Conservation (phyloP, 2,113 vertebrate species). For the Helogale parvula region DNA sequence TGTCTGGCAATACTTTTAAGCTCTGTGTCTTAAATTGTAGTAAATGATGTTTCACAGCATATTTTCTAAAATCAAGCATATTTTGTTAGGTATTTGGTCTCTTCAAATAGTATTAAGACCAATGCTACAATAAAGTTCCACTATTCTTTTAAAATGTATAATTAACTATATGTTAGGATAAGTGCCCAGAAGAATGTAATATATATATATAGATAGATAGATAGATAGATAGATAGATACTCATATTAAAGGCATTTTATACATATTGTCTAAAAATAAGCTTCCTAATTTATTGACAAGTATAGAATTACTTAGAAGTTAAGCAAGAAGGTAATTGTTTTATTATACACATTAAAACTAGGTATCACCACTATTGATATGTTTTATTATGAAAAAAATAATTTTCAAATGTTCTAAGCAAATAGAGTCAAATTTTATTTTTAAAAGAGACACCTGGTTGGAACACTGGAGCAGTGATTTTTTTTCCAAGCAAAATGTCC, state of each 20-base stretch:
- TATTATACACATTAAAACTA: not conserved
- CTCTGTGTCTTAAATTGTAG: not conserved
- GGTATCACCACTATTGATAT: not conserved
- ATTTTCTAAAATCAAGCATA: not conserved
- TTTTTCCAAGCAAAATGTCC: not conserved
- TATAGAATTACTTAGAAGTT: not conserved
- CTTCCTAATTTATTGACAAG: not conserved
- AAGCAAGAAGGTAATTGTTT: not conserved
- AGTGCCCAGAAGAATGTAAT: not conserved
- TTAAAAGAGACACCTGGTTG: not conserved
- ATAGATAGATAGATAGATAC: not conserved
- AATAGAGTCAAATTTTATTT: slow-evolving; percentile 32
- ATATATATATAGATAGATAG: not conserved
- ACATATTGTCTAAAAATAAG: not conserved
- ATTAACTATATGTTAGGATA: not conserved
- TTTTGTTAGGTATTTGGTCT: not conserved
- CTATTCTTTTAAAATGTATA: not conserved
- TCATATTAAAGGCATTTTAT: not conserved
- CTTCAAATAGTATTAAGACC: not conserved
- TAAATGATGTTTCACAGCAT: not conserved
- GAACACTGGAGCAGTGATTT: not conserved
- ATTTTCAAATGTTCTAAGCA: not conserved
- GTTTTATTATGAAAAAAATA: not conserved
- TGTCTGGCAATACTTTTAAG: not conserved
- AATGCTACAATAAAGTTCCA: not conserved